A percentile compares a stretch with the other conserved stretches of the same genome.
These are phyloP conservation scores for Callorhinus ursinus DNA, from an alignment of 2,113 vertebrate species.

Conservation along the genomic window DNA sequence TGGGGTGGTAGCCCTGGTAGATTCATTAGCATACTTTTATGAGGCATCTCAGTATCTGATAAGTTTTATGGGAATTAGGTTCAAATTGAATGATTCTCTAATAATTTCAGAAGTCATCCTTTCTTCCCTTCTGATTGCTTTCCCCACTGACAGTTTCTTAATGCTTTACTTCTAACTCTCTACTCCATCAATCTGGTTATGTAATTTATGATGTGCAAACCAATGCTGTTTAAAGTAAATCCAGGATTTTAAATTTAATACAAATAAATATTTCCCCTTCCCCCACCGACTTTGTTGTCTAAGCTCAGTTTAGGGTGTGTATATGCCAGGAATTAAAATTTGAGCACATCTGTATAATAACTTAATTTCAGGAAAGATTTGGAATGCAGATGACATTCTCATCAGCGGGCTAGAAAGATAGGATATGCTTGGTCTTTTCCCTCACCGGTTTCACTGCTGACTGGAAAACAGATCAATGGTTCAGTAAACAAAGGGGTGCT, in stretches of 20 bases:
- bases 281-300: neutral
- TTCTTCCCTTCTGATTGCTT: neutral
- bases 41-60: neutral
- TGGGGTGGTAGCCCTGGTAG: neutral
- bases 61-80: neutral
- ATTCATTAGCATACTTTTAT: neutral
- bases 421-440: constrained; percentile 16
- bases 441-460: neutral
- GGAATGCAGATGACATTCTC: constrained; percentile 74
- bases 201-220: constrained; percentile 9
- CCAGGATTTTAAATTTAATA: neutral
- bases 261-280: neutral
- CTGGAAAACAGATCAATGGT: constrained; percentile 77
- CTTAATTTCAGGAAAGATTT: constrained; percentile 75
- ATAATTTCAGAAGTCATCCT: neutral
- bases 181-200: neutral
- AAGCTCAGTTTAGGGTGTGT: neutral
- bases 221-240: neutral
- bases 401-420: constrained; percentile 72
- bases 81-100: constrained; percentile 24
- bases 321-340: constrained; percentile 39
- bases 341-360: constrained; percentile 70
- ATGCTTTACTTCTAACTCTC: neutral
- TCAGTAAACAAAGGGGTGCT: constrained; percentile 65
- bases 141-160: neutral